Evolutionary conservation across 2,113 vertebrate genomes (phyloP), one percentile per base, ranked within the genome.

Genomic region (Azemiops feae): DNA sequence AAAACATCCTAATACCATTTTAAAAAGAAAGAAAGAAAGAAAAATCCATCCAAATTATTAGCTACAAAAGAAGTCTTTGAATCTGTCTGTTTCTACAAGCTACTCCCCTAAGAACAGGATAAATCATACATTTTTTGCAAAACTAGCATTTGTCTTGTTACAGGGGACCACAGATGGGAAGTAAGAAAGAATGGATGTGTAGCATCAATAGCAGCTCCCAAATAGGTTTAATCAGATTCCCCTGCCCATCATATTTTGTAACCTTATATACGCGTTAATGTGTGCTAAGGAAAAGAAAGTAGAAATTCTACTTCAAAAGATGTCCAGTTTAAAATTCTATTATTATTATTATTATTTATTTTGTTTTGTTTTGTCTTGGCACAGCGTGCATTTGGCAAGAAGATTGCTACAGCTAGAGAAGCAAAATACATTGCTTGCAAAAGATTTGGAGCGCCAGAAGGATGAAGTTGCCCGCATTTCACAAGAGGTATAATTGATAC

Each of bases 351-450:
- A 69, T 74, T 39, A 20, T 7, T 74, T 81, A 96, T 96, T 96
- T 92, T 94, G 94, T 88, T 94, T 95, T 94, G n/a, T 94, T 95
- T 94, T 94, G 95, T 94, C 89, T 96, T 98, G 91, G 50, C 91
- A 93, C 97, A 99, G 99, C 54, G 98, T 99, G 97, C 99, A 99
- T 95, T 98, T 99, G 97, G 99, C 99, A 95, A 98, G 99, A 97
- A 98, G 99, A 96, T 98, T 99, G 85, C 97, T 99, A 95, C 98
- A 99, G 97, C 98, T 99, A 93, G 99, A 99, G 98, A 99, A 98
- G 95, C 99, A 98, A 96, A 99, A 99, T 96, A 99, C 99, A 0
- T 96, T 98, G 91, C 97, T 99, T 96, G 97, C 98, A 96, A 99
- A 98, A 98, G 99, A 99, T 94, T 96, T 99, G 97, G 98, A 99